These are phyloP conservation scores for Megalurothrips usitatus DNA, from an alignment of 2,888 invertebrate species.

Conservation along the genomic window DNA sequence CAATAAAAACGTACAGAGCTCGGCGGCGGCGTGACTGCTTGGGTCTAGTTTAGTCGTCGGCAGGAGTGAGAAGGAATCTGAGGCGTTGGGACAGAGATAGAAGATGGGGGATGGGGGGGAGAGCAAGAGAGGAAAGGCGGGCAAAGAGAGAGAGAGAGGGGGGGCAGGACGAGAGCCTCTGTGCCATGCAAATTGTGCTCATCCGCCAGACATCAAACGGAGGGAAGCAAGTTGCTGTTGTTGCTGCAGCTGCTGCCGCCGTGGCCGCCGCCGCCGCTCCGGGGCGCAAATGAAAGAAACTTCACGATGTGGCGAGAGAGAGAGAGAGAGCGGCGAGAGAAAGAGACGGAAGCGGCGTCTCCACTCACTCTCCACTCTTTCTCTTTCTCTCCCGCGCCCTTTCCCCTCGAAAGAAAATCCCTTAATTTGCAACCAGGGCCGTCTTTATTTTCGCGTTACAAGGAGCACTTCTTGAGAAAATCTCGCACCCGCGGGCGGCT, in stretches of 20 bases:
- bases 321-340: neutral
- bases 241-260: too few relatives aligned
- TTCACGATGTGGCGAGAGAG: neutral
- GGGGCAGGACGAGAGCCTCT: neutral
- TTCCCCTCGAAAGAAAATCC: neutral
- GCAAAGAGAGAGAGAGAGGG: neutral
- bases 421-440: neutral
- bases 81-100: neutral
- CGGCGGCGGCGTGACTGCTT: too few relatives aligned
- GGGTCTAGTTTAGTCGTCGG: too few relatives aligned
- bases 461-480: neutral
- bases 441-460: constrained; percentile 14
- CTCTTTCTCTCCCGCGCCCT: too few relatives aligned
- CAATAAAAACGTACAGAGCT: too few relatives aligned
- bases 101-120: neutral
- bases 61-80: too few relatives aligned
- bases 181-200: constrained; percentile 10
- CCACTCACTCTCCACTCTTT: too few relatives aligned
- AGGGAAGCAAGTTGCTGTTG: neutral
- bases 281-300: neutral
- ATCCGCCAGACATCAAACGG: neutral
- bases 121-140: neutral
- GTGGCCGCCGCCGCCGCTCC: neutral
- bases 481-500: neutral
- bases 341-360: neutral